These are phyloP conservation scores for Lophius piscatorius DNA, from an alignment of 2,113 vertebrate genomes.

Conservation along the genomic window DNA sequence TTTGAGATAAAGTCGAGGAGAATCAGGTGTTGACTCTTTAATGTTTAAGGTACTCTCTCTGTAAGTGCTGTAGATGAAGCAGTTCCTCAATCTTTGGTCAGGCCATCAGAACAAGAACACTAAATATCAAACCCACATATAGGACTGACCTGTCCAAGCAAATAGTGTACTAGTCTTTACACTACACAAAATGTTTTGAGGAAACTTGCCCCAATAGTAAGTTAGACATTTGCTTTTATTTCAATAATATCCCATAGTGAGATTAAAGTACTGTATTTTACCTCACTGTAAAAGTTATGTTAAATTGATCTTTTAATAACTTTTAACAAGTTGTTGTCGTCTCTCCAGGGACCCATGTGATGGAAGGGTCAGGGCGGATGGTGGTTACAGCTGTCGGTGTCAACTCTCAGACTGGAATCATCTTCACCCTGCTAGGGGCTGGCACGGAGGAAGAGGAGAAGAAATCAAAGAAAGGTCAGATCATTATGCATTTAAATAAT, in stretches of 20 bases:
- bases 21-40: not conserved
- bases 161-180: too few species aligned
- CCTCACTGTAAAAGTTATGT: too few species aligned
- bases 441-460: slow-evolving; percentile 94
- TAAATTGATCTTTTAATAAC: too few species aligned
- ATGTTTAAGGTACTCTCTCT: slow-evolving; percentile 1
- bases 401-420: slow-evolving; percentile 99
- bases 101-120: not conserved
- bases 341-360: slow-evolving; percentile 92
- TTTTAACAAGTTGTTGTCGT: not conserved
- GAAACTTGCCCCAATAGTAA: not conserved
- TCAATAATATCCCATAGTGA: too few species aligned
- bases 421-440: slow-evolving; percentile 94
- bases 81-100: not conserved
- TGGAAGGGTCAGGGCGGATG: slow-evolving; percentile 98
- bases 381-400: slow-evolving; percentile 94
- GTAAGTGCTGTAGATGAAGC: not conserved
- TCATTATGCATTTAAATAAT: slow-evolving; percentile 1
- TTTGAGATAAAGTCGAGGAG: slow-evolving; percentile 7
- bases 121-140: not conserved
- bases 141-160: too few species aligned
- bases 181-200: not conserved
- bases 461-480: slow-evolving; percentile 97
- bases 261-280: too few species aligned
- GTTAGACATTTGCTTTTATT: not conserved